phyloP scores from a whole-genome alignment of 2,888 invertebrate species.

The Megaustenia siamemsis region DNA sequence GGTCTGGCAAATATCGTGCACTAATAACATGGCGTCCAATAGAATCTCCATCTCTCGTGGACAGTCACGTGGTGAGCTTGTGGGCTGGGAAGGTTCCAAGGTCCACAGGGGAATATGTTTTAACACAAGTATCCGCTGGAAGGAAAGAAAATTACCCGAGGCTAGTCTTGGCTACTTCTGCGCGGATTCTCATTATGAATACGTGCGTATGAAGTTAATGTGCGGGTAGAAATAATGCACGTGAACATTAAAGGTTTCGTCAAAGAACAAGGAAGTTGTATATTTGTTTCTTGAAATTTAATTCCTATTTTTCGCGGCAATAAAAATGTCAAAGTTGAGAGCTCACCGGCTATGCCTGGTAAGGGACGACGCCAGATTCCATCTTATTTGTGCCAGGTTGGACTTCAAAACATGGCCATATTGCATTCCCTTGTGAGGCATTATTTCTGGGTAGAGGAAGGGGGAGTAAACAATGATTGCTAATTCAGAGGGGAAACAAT shows the following conservation, averaged over 20 bases:
- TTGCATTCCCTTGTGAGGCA: not conserved
- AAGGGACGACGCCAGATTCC: not conserved
- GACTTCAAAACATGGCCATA: not conserved
- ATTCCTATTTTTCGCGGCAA: not conserved
- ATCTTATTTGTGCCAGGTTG: not conserved
- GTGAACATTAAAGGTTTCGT: not conserved
- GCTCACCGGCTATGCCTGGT: not conserved
- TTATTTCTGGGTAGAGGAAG: not conserved
- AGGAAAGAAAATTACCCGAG: not conserved
- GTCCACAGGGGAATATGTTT: not conserved
- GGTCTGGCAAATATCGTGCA: not conserved
- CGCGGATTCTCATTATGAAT: slow-evolving; percentile 2
- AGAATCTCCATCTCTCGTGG: not conserved
- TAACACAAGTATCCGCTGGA: not conserved
- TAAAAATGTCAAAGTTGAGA: too few relatives aligned
- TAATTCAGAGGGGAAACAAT: not conserved
- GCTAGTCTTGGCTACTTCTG: not conserved
- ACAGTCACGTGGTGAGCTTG: not conserved
- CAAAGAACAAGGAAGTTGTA: not conserved
- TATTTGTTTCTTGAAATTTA: not conserved
- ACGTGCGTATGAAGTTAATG: not conserved
- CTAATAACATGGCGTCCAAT: not conserved
- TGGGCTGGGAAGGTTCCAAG: not conserved
- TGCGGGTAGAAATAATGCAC: not conserved
- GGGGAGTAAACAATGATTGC: not conserved